These are phyloP conservation scores for Therioaphis trifolii DNA, from an alignment of 2,888 invertebrate species.

Conservation along the genomic window DNA sequence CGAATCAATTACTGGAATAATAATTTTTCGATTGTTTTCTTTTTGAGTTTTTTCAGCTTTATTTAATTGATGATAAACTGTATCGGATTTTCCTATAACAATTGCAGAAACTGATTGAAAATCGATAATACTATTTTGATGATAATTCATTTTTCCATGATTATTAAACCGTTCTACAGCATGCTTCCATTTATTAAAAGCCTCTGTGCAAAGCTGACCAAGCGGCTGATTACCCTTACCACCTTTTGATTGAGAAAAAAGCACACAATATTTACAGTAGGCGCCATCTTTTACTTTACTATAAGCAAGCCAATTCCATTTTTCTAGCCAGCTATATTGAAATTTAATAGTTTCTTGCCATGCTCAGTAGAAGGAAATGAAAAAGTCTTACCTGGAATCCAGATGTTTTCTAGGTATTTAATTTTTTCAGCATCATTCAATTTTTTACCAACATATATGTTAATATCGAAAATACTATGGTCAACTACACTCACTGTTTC, in stretches of 20 bases:
- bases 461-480: too few species aligned
- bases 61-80: constrained; percentile 14
- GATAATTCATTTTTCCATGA: background rate
- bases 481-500: too few species aligned
- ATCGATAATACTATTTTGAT: constrained; percentile 29
- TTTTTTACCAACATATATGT: background rate
- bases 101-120: constrained; percentile 7
- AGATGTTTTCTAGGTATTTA: background rate
- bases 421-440: constrained; percentile 6
- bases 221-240: constrained; percentile 15
- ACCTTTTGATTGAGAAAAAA: constrained; percentile 22
- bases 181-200: constrained; percentile 39
- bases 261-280: constrained; percentile 26
- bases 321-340: constrained; percentile 32
- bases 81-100: background rate
- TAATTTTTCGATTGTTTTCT: constrained; percentile 34
- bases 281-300: too few species aligned
- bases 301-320: constrained; percentile 34
- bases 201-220: background rate
- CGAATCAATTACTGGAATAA: background rate
- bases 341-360: constrained; percentile 44
- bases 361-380: constrained; percentile 22
- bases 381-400: background rate
- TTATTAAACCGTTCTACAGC: background rate
- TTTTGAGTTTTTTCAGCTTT: constrained; percentile 30